These are phyloP conservation scores for Phylloscopus trochilus DNA, from an alignment of 2,113 vertebrate species.

Conservation along the genomic window DNA sequence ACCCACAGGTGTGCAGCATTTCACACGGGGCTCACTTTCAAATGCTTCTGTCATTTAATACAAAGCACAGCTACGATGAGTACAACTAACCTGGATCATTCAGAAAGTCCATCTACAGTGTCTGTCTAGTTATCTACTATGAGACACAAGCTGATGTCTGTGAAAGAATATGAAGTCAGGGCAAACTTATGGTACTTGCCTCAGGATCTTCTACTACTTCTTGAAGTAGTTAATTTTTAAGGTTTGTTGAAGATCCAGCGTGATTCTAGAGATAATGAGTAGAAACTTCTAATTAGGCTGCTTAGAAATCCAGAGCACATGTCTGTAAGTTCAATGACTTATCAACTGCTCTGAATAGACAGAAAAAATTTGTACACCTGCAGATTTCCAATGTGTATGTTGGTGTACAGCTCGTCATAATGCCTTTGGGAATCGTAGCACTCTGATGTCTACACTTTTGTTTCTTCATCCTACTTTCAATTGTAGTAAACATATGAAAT, in stretches of 20 bases:
- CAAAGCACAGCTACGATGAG: neutral
- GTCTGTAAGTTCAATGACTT: neutral
- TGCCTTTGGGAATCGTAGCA: neutral
- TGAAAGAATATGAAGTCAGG: neutral
- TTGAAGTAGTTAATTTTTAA: neutral
- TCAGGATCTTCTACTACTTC: neutral
- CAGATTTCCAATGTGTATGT: neutral
- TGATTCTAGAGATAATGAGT: neutral
- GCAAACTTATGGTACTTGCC: rapidly evolving
- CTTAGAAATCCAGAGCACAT: neutral
- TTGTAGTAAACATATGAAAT: neutral
- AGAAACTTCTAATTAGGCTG: neutral
- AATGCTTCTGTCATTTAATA: neutral
- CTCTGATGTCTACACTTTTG: neutral
- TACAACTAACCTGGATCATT: neutral
- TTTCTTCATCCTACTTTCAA: neutral
- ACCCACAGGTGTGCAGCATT: neutral
- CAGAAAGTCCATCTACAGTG: neutral
- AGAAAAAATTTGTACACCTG: neutral
- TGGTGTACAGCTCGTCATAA: neutral
- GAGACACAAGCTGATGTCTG: neutral
- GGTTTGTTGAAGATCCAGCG: neutral
- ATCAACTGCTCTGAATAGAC: neutral
- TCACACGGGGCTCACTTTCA: neutral
- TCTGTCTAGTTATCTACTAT: neutral